Percentiles rank a stretch among this genome's conserved stretches.
Conservation (phyloP, 2,888 invertebrate species). For the Diachrysia chrysitis region DNA sequence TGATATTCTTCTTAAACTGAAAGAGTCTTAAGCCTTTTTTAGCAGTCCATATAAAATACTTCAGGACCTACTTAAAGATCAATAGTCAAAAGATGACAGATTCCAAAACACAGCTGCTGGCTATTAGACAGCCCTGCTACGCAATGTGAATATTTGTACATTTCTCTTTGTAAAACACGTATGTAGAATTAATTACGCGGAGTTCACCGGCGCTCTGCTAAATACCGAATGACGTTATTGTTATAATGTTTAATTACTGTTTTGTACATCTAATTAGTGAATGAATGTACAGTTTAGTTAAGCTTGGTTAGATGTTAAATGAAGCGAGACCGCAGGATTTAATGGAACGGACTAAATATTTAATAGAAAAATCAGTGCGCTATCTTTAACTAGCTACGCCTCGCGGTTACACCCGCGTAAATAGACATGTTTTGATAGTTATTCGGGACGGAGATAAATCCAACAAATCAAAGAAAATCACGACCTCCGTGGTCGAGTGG, state of each 20-base stretch:
- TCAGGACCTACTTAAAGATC: too few species aligned
- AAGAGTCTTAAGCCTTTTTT: too few species aligned
- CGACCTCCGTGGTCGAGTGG: too few species aligned
- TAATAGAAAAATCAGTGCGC: too few species aligned
- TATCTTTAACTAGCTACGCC: neutral
- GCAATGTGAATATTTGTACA: conserved; percentile 47
- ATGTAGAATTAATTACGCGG: conserved; percentile 48
- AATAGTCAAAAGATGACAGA: neutral
- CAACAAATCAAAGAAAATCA: too few species aligned
- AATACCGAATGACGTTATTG: conserved; percentile 39
- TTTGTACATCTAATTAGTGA: conserved; percentile 50
- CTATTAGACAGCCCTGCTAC: conserved; percentile 32
- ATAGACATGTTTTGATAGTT: too few species aligned
- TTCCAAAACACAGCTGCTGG: too few species aligned
- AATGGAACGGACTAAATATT: neutral
- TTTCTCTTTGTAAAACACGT: conserved; percentile 52
- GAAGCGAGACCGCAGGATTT: neutral
- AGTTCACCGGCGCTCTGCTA: conserved; percentile 21
- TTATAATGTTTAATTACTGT: conserved; percentile 49
- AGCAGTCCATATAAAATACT: too few species aligned
- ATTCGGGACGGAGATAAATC: too few species aligned
- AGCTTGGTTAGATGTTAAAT: conserved; percentile 14
- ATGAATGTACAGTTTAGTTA: conserved; percentile 20
- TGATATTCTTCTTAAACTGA: too few species aligned
- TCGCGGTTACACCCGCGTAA: too few species aligned